Evolutionary conservation across 2,888 invertebrate species (phyloP).

Genomic region (Stegophylla sp.): DNA sequence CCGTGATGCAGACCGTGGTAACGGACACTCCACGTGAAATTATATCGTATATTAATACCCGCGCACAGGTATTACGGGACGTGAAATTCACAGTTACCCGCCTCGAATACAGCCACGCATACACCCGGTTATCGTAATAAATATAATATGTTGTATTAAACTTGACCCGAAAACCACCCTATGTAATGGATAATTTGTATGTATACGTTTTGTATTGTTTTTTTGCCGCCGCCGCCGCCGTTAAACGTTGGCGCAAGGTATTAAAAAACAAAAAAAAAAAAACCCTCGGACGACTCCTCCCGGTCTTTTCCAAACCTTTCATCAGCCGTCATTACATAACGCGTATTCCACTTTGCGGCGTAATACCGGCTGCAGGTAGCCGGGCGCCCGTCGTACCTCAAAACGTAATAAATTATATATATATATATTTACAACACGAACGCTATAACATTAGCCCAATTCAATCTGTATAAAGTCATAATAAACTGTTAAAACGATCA

Average conservation of each 20-base stretch:
- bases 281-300: slow-evolving; percentile 24
- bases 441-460: too few species aligned
- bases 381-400: not conserved
- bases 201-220: not conserved
- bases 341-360: slow-evolving; percentile 13
- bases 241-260: not conserved
- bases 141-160: slow-evolving; percentile 14
- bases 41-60: too few species aligned
- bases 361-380: slow-evolving; percentile 45
- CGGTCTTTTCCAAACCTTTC: slow-evolving; percentile 15
- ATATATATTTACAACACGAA: too few species aligned
- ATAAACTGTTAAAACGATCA: too few species aligned
- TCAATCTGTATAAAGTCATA: too few species aligned
- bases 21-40: not conserved
- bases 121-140: slow-evolving; percentile 45
- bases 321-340: not conserved
- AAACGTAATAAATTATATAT: too few species aligned
- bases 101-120: not conserved
- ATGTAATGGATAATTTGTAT: too few species aligned
- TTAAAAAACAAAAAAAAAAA: too few species aligned
- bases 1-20: not conserved
- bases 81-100: slow-evolving; percentile 43
- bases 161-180: slow-evolving; percentile 11
- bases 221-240: too few species aligned
- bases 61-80: not conserved